These are phyloP conservation scores for Piaya cayana DNA, from an alignment of 2,113 vertebrate genomes.

Conservation along the genomic window DNA sequence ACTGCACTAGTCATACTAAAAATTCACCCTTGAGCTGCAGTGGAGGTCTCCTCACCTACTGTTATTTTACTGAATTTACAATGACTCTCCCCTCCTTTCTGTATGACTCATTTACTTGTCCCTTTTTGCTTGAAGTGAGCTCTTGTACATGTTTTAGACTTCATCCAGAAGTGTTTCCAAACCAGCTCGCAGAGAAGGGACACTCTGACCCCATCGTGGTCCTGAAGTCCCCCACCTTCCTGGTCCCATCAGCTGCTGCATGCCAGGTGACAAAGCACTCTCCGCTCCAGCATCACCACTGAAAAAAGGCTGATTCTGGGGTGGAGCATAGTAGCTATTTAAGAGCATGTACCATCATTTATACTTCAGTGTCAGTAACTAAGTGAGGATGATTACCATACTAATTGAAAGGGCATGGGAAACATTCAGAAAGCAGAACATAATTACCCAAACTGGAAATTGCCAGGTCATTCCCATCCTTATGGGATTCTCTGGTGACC, in stretches of 20 bases:
- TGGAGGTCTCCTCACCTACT: not conserved
- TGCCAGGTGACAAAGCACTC: not conserved
- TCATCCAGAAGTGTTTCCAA: not conserved
- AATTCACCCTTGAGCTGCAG: slow-evolving; percentile 11
- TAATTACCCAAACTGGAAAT: slow-evolving; percentile 69
- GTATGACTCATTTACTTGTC: not conserved
- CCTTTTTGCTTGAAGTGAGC: not conserved
- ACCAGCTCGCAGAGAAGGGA: not conserved
- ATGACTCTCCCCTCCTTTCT: not conserved
- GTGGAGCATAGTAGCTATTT: not conserved
- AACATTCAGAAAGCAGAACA: slow-evolving; percentile 52
- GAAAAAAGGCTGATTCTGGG: not conserved
- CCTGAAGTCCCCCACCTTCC: not conserved
- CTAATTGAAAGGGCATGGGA: slow-evolving; percentile 65
- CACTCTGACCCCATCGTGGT: not conserved
- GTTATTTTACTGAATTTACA: not conserved
- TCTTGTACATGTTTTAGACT: not conserved
- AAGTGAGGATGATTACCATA: slow-evolving; percentile 66
- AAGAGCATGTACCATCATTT: not conserved
- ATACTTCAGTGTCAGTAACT: not conserved
- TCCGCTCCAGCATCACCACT: not conserved
- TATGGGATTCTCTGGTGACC: slow-evolving; percentile 55
- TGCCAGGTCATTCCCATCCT: slow-evolving; percentile 37
- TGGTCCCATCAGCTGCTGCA: not conserved
- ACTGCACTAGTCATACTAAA: not conserved